Evolutionary conservation across 2,113 vertebrate species (phyloP), one percentile per base, ranked within the genome.

Genomic region (Varanus salvator): DNA sequence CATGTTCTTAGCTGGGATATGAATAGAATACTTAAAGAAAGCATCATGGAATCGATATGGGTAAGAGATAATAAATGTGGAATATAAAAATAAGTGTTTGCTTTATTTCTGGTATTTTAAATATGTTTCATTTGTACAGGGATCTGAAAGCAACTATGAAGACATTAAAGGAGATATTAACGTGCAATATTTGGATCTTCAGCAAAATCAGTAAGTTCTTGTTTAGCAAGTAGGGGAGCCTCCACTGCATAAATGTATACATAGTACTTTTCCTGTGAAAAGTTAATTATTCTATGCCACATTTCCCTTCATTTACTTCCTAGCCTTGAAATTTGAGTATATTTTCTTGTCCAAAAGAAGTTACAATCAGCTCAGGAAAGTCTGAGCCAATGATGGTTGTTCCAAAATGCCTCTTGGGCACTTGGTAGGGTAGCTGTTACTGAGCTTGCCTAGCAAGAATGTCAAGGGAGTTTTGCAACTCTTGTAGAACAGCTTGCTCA

Each of bases 111-210:
- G 8, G 64, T 23, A 52, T 72, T 93, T 1, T 64, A 93, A 72
- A 50, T 72, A 86, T 27, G 15, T 4, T 83, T 0, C 89, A 64
- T 88, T 92, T 89, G 38, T 87, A 6, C 95, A 99, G 99, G 99
- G 99, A 34, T 99, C 98, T 68, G 98, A 99, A 96, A 98, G 98
- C 93, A 98, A 99, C 97, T 99, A 98, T 69, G 98, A 98, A 92
- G 98, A 97, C 92, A 97, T 99, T 93, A 99, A 98, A 96, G 98
- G 98, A 86, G 98, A 98, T 31, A 97, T 98, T n/a, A 98, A 97
- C 34, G 93, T 99, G 91, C 94, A 93, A 0, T 99, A 99, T 75
- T 97, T 99, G 96, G 99, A 99, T 94, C 95, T 99, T 96, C 98
- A 98, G 91, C 97, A 97, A 66, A 98, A 98, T 97, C 96, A 97